Conservation (phyloP, 2,797 vertebrate genomes). For the Smutsia gigantea region DNA sequence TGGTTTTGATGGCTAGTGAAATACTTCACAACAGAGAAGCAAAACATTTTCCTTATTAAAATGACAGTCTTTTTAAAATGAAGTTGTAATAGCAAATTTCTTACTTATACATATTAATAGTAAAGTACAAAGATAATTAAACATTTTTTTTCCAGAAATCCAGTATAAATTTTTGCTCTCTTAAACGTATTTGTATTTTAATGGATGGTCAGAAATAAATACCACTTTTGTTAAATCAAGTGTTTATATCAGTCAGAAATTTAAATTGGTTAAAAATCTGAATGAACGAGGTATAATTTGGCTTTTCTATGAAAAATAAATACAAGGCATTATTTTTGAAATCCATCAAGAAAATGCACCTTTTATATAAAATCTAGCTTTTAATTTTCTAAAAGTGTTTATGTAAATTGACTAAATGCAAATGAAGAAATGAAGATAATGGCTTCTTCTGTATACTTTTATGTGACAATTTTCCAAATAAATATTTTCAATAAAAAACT, state of each 20-base stretch:
- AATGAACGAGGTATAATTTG: background rate
- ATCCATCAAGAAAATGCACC: background rate
- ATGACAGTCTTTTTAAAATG: constrained; percentile 79
- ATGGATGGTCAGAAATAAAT: background rate
- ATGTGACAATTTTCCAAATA: constrained; percentile 38
- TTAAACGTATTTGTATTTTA: constrained; percentile 35
- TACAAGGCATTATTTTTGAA: background rate
- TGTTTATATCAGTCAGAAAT: background rate
- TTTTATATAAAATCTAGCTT: constrained; percentile 36
- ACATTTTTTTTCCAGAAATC: background rate
- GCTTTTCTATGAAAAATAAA: background rate
- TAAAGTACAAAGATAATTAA: constrained; percentile 62
- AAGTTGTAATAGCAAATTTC: constrained; percentile 49
- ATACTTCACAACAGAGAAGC: constrained; percentile 70
- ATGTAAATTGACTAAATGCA: constrained; percentile 6
- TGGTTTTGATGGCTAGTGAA: constrained; percentile 66
- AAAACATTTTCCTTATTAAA: constrained; percentile 83
- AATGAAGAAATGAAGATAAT: constrained; percentile 37
- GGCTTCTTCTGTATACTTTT: background rate
- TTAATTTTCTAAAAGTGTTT: background rate
- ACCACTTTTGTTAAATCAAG: background rate
- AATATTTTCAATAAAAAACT: background rate
- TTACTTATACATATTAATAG: constrained; percentile 55
- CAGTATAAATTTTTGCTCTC: background rate
- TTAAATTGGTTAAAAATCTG: background rate